Conservation (phyloP, 2,113 vertebrate species). For the Osmerus mordax region DNA sequence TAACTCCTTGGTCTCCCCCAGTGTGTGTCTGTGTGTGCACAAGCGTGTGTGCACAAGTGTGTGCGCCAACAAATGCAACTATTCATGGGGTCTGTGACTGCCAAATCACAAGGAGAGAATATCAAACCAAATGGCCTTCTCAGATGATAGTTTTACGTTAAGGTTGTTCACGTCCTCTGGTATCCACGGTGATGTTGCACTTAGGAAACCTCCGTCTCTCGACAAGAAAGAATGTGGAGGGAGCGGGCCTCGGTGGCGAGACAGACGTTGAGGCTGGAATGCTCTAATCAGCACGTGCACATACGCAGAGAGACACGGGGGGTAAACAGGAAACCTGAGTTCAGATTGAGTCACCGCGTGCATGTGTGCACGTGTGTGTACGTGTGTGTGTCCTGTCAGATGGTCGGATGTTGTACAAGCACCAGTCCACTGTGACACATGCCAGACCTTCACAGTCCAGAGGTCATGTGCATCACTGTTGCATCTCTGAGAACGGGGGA, state of each 20-base stretch:
- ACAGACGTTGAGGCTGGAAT: conserved; percentile 35
- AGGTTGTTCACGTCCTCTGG: conserved; percentile 5
- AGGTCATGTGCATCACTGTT: background rate
- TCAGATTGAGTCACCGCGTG: conserved; percentile 45
- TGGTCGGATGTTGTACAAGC: too few relatives aligned
- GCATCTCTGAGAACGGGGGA: background rate
- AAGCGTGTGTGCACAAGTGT: background rate
- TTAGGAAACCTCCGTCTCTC: conserved; percentile 20
- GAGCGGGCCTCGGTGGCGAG: background rate
- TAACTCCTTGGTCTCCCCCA: background rate
- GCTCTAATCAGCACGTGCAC: conserved; percentile 18
- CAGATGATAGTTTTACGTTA: background rate
- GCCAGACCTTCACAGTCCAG: background rate
- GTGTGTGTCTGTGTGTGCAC: background rate
- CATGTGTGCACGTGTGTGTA: too few relatives aligned
- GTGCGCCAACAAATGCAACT: background rate
- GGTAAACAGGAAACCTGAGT: conserved; percentile 19
- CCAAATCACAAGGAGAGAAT: too few relatives aligned
- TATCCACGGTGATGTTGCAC: conserved; percentile 28
- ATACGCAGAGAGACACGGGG: conserved; percentile 6
- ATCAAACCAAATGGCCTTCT: background rate
- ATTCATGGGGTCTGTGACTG: background rate
- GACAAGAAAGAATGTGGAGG: conserved; percentile 20
- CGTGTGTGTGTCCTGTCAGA: too few relatives aligned
- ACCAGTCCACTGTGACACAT: too few relatives aligned